phyloP scores from a whole-genome alignment of 2,797 vertebrate genomes.

The Ateles fusciceps region DNA sequence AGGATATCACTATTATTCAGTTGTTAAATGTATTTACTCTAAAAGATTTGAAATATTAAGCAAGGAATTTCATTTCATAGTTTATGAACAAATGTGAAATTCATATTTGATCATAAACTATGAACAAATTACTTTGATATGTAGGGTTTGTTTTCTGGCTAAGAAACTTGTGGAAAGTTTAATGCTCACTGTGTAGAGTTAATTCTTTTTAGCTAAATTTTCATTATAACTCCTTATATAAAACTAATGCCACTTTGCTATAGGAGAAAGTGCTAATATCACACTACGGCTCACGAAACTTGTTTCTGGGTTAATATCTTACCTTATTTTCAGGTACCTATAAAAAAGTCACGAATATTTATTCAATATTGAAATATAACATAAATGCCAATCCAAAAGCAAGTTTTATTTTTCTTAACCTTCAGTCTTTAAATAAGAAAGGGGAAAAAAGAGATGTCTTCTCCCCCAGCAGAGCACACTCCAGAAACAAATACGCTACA shows the following conservation, averaged over 20 bases:
- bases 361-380: slow-evolving; percentile 4
- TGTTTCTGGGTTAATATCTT: neutral
- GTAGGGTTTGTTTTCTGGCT: neutral
- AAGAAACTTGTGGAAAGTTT: neutral
- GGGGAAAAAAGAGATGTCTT: neutral
- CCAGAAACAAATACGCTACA: slow-evolving; percentile 44
- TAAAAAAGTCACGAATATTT: neutral
- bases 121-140: slow-evolving; percentile 6
- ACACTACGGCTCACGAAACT: neutral
- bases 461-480: neutral
- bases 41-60: slow-evolving; percentile 26
- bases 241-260: neutral
- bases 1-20: neutral
- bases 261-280: neutral
- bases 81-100: neutral
- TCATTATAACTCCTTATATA: neutral
- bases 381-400: neutral
- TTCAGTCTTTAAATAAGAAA: slow-evolving; percentile 45
- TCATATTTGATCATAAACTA: neutral
- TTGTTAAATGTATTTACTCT: neutral
- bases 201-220: slow-evolving; percentile 5
- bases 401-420: slow-evolving; percentile 40
- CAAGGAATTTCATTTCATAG: slow-evolving; percentile 1
- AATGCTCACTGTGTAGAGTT: neutral
- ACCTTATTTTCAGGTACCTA: neutral